Conservation (phyloP, 2,797 vertebrate genomes). For the Hephaestus fuliginosus region DNA sequence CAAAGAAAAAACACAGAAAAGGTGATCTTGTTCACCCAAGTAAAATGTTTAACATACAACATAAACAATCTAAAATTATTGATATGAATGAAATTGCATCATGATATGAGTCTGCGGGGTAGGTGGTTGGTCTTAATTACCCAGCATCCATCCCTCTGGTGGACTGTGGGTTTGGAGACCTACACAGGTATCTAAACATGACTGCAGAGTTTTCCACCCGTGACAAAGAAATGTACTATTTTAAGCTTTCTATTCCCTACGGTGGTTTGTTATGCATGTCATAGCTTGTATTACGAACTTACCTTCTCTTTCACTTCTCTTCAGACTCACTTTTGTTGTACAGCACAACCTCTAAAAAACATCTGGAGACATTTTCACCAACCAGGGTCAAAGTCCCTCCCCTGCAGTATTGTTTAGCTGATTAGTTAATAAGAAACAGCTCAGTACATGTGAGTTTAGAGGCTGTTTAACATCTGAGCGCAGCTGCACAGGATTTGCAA, state of each 20-base stretch:
- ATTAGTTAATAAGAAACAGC: neutral
- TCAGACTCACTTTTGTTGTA: neutral
- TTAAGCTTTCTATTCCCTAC: neutral
- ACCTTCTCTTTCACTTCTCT: neutral
- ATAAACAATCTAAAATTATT: too few relatives aligned
- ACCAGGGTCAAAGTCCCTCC: slow-evolving; percentile 42
- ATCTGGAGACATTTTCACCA: neutral
- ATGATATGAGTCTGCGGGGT: too few relatives aligned
- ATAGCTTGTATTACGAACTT: neutral
- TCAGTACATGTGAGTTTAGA: neutral
- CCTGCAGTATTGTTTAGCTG: neutral
- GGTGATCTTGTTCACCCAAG: too few relatives aligned
- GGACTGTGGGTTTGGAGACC: too few relatives aligned
- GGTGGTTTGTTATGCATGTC: neutral
- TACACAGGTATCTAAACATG: too few relatives aligned
- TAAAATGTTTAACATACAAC: too few relatives aligned
- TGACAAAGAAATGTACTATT: neutral
- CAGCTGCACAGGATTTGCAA: neutral
- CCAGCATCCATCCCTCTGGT: too few relatives aligned
- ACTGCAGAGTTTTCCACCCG: slow-evolving; percentile 23
- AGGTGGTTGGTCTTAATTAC: too few relatives aligned
- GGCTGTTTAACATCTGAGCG: neutral
- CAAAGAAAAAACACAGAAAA: too few relatives aligned
- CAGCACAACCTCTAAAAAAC: too few relatives aligned
- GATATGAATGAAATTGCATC: too few relatives aligned